Evolutionary conservation across 2,888 invertebrate genomes (phyloP).

Genomic region (Andricus quercusramuli): DNA sequence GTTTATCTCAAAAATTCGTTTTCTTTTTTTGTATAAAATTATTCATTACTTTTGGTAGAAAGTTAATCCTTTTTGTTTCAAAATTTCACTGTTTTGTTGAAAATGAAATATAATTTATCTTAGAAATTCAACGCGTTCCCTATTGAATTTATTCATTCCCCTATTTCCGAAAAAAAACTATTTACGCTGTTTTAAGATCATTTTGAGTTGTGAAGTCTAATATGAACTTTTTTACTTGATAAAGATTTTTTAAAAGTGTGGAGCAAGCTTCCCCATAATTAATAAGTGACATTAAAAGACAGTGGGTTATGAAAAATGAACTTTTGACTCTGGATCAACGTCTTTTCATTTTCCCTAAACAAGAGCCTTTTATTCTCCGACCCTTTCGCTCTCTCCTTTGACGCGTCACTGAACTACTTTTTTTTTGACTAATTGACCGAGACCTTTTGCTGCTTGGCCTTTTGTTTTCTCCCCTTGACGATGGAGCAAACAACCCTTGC

Average conservation of each 20-base stretch:
- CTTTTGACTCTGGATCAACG: background rate
- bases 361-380: slow-evolving; percentile 5
- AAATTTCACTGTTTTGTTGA: no score
- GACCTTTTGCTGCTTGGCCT: slow-evolving; percentile 17
- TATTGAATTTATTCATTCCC: no score
- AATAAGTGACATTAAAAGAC: background rate
- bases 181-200: no score
- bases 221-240: background rate
- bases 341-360: slow-evolving; percentile 1
- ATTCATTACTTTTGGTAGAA: no score
- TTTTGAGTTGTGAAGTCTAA: background rate
- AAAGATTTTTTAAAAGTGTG: no score
- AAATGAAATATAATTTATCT: no score
- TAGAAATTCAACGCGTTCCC: no score
- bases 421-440: slow-evolving; percentile 32
- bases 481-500: slow-evolving; percentile 14
- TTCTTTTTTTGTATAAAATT: no score
- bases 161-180: no score
- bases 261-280: background rate
- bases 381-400: slow-evolving; percentile 19
- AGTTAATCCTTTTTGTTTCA: no score
- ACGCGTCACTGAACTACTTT: background rate
- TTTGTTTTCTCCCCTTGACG: slow-evolving; percentile 17
- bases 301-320: slow-evolving; percentile 15
- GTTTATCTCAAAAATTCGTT: no score